Percentiles rank a stretch among this genome's conserved stretches.
Evolutionary conservation across 1,140 invertebrate species (phyloP).

Genomic region (Pseudomyrmex pallidus): DNA sequence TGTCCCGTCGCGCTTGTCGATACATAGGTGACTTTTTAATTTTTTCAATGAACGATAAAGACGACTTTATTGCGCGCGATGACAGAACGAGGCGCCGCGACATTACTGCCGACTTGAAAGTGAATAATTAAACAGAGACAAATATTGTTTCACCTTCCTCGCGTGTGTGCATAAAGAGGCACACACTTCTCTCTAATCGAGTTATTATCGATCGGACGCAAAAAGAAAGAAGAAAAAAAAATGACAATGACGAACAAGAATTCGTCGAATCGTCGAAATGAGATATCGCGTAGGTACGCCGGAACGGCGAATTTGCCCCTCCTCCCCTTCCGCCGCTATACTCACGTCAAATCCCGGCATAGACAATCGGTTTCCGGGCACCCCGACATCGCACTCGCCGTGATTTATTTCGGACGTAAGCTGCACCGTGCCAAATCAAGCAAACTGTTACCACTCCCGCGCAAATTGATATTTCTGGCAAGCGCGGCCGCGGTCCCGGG

Average conservation of each 20-base stretch:
- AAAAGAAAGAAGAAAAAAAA: too few relatives aligned
- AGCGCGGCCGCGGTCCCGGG: slow-evolving; percentile 20
- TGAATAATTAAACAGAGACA: background rate
- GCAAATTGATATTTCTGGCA: slow-evolving; percentile 81
- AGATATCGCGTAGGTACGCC: slow-evolving; percentile 15
- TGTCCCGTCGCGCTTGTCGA: slow-evolving; percentile 14
- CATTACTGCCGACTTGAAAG: background rate
- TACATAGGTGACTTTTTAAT: slow-evolving; percentile 24
- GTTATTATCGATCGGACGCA: background rate
- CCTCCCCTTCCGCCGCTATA: background rate
- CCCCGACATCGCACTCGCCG: slow-evolving; percentile 21
- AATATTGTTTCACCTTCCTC: background rate
- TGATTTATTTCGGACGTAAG: slow-evolving; percentile 74
- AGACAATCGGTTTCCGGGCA: slow-evolving; percentile 64
- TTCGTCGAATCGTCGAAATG: background rate
- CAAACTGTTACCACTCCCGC: slow-evolving; percentile 78
- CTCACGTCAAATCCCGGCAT: slow-evolving; percentile 21
- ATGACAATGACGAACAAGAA: slow-evolving; percentile 15
- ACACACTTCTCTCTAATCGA: background rate
- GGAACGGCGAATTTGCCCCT: background rate
- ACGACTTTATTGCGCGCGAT: background rate
- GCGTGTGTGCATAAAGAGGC: background rate
- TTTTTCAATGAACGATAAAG: slow-evolving; percentile 24
- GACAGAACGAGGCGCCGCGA: background rate
- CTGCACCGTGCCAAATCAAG: slow-evolving; percentile 74